Evolutionary conservation across 1,140 invertebrate species (phyloP).

Genomic region (Ceratitis capitata): DNA sequence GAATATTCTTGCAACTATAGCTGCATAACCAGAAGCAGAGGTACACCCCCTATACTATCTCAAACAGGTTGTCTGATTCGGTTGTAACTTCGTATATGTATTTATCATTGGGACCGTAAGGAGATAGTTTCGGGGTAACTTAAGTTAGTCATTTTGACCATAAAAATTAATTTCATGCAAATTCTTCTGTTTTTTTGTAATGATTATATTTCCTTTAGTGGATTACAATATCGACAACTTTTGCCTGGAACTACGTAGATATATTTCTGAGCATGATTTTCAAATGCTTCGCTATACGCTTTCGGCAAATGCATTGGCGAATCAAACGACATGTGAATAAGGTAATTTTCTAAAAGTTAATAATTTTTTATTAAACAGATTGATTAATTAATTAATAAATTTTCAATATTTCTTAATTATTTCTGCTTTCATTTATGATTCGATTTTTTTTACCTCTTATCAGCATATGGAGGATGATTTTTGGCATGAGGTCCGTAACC

Average conservation of each 20-base stretch:
- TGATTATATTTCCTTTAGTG: constrained; percentile 43
- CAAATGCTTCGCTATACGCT: constrained; percentile 69
- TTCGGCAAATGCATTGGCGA: constrained; percentile 68
- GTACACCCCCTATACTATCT: no score
- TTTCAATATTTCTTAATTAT: not conserved
- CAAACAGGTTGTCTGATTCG: no score
- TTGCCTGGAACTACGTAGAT: constrained; percentile 76
- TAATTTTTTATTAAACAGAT: not conserved
- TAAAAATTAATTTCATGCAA: no score
- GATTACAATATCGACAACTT: constrained; percentile 67
- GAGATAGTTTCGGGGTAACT: no score
- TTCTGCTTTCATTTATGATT: not conserved
- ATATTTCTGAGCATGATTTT: constrained; percentile 72
- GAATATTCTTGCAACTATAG: no score
- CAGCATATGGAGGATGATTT: constrained; percentile 57
- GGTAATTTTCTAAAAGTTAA: not conserved
- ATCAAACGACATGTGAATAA: constrained; percentile 53
- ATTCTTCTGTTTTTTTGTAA: no score
- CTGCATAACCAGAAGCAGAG: no score
- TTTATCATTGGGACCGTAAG: no score
- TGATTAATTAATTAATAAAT: not conserved
- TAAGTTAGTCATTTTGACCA: no score
- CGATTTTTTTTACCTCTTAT: not conserved
- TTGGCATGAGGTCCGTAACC: constrained; percentile 69
- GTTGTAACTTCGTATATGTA: no score